phyloP scores from a whole-genome alignment of 1,140 invertebrate genomes.

The Orussus abietinus region DNA sequence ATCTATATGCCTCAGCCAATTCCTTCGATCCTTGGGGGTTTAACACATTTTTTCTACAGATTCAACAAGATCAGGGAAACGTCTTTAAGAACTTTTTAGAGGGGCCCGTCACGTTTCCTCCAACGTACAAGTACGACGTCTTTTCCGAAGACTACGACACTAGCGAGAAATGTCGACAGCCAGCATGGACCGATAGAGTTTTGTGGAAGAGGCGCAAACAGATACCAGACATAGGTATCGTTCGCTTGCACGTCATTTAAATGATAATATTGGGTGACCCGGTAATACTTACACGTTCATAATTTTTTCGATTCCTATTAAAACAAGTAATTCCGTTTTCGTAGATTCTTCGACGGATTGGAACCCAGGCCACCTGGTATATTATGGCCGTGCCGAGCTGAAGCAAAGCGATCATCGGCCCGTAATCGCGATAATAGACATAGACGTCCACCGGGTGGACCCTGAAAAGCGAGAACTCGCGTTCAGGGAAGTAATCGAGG shows the following conservation, averaged over 20 bases:
- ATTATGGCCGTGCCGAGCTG: constrained; percentile 90
- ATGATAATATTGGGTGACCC: constrained; percentile 6
- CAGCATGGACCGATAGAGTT: constrained; percentile 97
- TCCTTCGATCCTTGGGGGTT: constrained; percentile 5
- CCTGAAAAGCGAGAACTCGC: constrained; percentile 67
- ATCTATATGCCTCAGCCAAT: too few species aligned
- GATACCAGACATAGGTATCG: constrained; percentile 62
- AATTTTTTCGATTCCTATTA: constrained; percentile 7
- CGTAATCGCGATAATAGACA: constrained; percentile 85
- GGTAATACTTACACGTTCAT: constrained; percentile 11
- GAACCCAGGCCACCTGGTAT: constrained; percentile 75
- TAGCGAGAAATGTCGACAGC: constrained; percentile 94
- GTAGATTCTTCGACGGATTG: constrained; percentile 57
- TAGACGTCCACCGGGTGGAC: constrained; percentile 79
- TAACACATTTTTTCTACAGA: constrained; percentile 41
- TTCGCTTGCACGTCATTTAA: background rate
- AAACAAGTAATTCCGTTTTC: constrained; percentile 12
- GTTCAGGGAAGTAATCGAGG: constrained; percentile 79
- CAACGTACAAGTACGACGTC: constrained; percentile 98
- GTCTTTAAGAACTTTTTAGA: constrained; percentile 95
- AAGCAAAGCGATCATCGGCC: constrained; percentile 98
- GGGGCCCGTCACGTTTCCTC: constrained; percentile 87
- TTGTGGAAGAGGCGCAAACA: constrained; percentile 82
- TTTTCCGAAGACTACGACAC: constrained; percentile 99
- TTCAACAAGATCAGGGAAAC: constrained; percentile 75